These are phyloP conservation scores for Aquatica leii DNA, from an alignment of 2,888 invertebrate species.

Conservation along the genomic window DNA sequence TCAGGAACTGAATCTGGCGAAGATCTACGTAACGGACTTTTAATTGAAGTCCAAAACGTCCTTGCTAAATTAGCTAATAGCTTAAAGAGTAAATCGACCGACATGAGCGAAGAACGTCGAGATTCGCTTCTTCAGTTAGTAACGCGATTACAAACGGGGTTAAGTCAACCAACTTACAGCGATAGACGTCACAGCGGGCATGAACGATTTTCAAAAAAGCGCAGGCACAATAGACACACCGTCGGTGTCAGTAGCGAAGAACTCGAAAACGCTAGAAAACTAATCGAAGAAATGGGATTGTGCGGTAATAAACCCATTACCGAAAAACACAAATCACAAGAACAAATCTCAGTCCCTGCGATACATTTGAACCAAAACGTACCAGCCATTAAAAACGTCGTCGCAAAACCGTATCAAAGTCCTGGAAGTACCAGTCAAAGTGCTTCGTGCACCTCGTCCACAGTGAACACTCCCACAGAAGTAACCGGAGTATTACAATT, in stretches of 20 bases:
- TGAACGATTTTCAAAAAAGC: constrained; percentile 63
- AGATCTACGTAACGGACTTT: constrained; percentile 68
- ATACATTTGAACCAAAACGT: background rate
- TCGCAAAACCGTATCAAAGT: constrained; percentile 58
- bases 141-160: constrained; percentile 70
- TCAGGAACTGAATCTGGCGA: constrained; percentile 76
- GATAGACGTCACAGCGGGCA: constrained; percentile 60
- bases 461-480: constrained; percentile 57
- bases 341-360: constrained; percentile 50
- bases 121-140: constrained; percentile 78
- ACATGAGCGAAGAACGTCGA: constrained; percentile 73
- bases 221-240: constrained; percentile 77
- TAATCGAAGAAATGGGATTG: constrained; percentile 72
- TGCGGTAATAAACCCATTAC: constrained; percentile 51
- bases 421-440: constrained; percentile 49
- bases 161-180: constrained; percentile 56
- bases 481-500: constrained; percentile 49
- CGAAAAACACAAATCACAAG: constrained; percentile 63
- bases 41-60: constrained; percentile 63
- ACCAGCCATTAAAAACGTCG: constrained; percentile 55
- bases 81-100: constrained; percentile 59
- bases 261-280: constrained; percentile 77
- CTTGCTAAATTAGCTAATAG: constrained; percentile 56
- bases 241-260: constrained; percentile 86
- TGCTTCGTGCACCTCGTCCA: constrained; percentile 50